Evolutionary conservation across 2,888 invertebrate genomes (phyloP), one percentile per base, ranked within the genome.

Genomic region (Ichneumoninae sp.): DNA sequence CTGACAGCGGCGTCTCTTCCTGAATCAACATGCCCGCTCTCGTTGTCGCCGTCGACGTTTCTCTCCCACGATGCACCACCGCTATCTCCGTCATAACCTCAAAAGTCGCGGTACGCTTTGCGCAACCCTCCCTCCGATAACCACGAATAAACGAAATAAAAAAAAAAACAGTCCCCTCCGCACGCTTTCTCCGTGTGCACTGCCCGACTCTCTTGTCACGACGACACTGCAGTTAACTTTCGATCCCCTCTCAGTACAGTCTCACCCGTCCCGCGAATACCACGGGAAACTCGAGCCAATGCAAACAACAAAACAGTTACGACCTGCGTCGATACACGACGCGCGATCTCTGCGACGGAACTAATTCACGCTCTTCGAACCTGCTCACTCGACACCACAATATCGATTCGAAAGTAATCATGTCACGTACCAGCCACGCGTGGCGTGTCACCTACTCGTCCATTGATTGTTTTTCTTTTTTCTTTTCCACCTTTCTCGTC

Each of bases 71-170:
- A 33, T 65, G 74, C 77, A 68, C 79, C 60, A 60, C 19, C 54
- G 26, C 71, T 47, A 54, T 40, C 68, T 65, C 57, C 47, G 71
- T 50, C 81, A 79, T 81, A 75, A 83, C 83, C 83, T 85, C 74
- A 50, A 85, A 85, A 36, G 26, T 70, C 36, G 73, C 73, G 36
- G 13, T 10, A 3, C 47, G 74, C 78, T 65, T 16, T 22, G 13
- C n/a, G 30, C 70, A 13, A 40, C 40, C n/a, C 40, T 40, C 36
- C 8, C 19, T 4, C 7, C 1, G 16, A 22, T 47, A 66, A 66
- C 54, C 10, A 16, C 10, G 22, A 44, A 57, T 26, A 22, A 40
- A 73, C 22, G 36, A 40, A 44, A 47, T 26, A 47, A 63, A 33
- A 47, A 33, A 47, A 63, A 33, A 33, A 60, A 26, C 57, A 26